Base-by-base conservation (phyloP, 1,140 invertebrate genomes). In the Zaprionus taronus region DNA sequence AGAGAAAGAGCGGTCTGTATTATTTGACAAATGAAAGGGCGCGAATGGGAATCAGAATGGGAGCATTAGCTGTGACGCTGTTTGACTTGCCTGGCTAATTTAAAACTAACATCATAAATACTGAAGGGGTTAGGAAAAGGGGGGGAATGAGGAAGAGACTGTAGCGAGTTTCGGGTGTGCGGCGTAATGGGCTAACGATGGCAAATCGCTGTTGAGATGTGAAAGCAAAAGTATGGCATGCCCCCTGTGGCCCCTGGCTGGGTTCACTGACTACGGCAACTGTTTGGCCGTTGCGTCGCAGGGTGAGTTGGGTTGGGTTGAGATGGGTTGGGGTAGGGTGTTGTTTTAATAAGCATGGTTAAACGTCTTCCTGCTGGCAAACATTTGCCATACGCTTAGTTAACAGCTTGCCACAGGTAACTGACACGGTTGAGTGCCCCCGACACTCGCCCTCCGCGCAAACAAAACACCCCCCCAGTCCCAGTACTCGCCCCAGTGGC, bases 91-190 rank as follows among this genome's bases (percentile, higher is more conserved):
- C 84, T 87, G 75, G 81, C 84, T 87, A 87, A 87, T 87, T 87
- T 87, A 87, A 87, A 87, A 84, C 84, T 87, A 87, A 87, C 85
- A 89, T 89, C 83, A 87, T 87, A 87, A 87, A 87, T 87, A 87
- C 84, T 87, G 81, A 87, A 79, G 81, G 51, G 58, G 44, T 22
- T 17, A 47, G 7, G 28, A 6, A 20, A 3, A 14, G 12, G 17
- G 1, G 1, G 81, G 58, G 58, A 20, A 14, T 11, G 56, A 1
- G 28, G 5, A 12, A 4, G n/a, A n/a, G 24, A n/a, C 15, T n/a
- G 47, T 20, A 49, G 47, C 47, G 47, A 14, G 47, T 51, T 51
- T 51, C 20, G 47, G 47, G 9, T 5, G 24, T 11, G 12, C 6
- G 15, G 41, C 14, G 15, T 58, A 75, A 44, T 31, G 31, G 31